Evolutionary conservation across 2,113 vertebrate genomes (phyloP).

Genomic region (Perca fluviatilis): DNA sequence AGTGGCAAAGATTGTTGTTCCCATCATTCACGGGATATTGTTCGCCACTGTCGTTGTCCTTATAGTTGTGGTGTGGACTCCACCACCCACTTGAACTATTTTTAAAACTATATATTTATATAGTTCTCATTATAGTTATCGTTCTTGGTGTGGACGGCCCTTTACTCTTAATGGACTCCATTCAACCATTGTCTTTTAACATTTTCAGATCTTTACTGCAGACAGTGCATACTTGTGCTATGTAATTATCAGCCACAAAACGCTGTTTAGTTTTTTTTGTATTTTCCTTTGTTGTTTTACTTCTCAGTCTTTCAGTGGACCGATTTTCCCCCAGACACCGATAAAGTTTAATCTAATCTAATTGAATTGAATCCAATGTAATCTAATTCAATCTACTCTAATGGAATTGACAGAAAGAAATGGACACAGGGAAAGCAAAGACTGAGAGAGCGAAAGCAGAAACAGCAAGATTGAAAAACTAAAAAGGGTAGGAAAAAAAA

Average conservation of each 20-base stretch:
- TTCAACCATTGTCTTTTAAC: no score
- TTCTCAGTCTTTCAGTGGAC: not conserved
- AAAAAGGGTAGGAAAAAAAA: not conserved
- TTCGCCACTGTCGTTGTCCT: no score
- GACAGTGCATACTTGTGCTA: not conserved
- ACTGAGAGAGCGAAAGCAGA: not conserved
- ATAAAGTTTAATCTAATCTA: not conserved
- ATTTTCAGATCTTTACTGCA: not conserved
- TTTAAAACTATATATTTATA: no score
- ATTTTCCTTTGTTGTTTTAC: not conserved
- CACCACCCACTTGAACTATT: no score
- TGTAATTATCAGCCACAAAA: not conserved
- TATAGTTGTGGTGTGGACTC: no score
- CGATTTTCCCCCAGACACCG: not conserved
- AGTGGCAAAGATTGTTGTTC: no score
- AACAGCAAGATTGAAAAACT: not conserved
- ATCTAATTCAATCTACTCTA: not conserved
- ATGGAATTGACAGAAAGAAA: not conserved
- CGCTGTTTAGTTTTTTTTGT: not conserved
- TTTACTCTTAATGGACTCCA: no score
- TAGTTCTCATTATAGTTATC: no score
- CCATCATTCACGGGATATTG: no score
- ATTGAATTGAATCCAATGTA: not conserved
- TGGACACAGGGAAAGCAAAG: not conserved
- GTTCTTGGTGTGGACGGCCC: no score